These are phyloP conservation scores for Lepidocyrtoides sp. DNA, from an alignment of 2,888 invertebrate genomes.

Conservation along the genomic window DNA sequence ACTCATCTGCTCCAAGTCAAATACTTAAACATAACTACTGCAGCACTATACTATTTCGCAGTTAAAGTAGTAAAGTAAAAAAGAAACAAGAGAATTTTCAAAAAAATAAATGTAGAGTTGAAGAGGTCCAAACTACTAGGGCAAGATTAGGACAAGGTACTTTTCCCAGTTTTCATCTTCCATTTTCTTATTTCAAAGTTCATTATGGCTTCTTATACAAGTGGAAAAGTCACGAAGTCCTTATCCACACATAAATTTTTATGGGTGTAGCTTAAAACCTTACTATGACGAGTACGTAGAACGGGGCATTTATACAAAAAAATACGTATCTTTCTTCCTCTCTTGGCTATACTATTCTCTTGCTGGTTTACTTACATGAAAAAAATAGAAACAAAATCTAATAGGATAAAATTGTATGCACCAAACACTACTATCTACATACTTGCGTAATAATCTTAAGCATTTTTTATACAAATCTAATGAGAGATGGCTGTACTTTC, in stretches of 20 bases:
- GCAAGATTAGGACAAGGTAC: constrained; percentile 17
- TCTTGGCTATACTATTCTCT: neutral
- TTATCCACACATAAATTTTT: constrained; percentile 37
- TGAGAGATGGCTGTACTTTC: neutral
- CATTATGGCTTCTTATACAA: constrained; percentile 54
- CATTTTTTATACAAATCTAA: neutral
- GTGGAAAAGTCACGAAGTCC: constrained; percentile 49
- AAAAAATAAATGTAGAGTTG: neutral
- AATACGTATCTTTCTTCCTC: neutral
- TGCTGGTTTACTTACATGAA: neutral
- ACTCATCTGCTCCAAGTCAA: neutral
- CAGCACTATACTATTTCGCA: neutral
- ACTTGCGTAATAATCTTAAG: neutral
- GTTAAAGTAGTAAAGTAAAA: too few relatives aligned
- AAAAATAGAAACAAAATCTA: too few relatives aligned
- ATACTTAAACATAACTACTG: neutral
- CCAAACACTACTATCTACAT: neutral
- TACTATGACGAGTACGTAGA: too few relatives aligned
- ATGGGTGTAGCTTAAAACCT: constrained; percentile 5
- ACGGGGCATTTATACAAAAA: neutral
- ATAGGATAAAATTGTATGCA: too few relatives aligned
- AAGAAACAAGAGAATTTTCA: neutral
- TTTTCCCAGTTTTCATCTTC: constrained; percentile 23
- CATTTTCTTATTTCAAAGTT: constrained; percentile 6
- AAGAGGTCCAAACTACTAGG: constrained; percentile 6